These are phyloP conservation scores for Tridacna gigas DNA, from an alignment of 2,888 invertebrate species.

Conservation along the genomic window DNA sequence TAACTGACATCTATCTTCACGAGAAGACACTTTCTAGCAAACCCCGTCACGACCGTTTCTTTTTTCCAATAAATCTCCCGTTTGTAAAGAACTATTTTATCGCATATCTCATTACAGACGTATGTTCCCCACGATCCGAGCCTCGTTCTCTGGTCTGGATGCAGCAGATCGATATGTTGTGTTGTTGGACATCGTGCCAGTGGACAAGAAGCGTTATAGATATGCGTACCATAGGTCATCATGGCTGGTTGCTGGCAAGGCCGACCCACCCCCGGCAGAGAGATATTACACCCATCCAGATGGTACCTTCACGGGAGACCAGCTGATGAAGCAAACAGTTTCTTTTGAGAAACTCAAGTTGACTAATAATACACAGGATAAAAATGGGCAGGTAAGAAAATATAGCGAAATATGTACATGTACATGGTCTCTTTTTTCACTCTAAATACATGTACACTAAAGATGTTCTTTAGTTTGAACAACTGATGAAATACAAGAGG, in stretches of 20 bases:
- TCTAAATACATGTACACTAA: no score
- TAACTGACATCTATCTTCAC: no score
- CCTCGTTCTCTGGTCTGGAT: conserved; percentile 93
- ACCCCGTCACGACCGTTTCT: no score
- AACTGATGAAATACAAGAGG: no score
- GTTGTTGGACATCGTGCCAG: conserved; percentile 97
- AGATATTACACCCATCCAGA: conserved; percentile 98
- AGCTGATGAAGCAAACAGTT: conserved; percentile 97
- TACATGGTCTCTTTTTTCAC: no score
- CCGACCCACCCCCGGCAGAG: conserved; percentile 95
- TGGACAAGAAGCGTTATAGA: conserved; percentile 95
- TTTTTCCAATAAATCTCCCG: no score
- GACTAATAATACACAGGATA: conserved; percentile 97
- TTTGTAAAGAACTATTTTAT: no score
- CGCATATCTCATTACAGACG: conserved; percentile 88
- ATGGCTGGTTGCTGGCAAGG: conserved; percentile 99
- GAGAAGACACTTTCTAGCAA: no score
- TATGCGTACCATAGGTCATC: conserved; percentile 99
- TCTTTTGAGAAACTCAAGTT: conserved; percentile 99
- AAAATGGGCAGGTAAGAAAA: conserved; percentile 81
- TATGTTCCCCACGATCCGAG: conserved; percentile 98
- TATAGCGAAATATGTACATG: background rate
- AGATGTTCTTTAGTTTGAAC: no score
- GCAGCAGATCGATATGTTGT: conserved; percentile 91
- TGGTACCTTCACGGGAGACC: conserved; percentile 97